A percentile compares a stretch with the other conserved stretches of the same genome.
Evolutionary conservation across 2,113 vertebrate species (phyloP).

Genomic region (Leptobrachium leishanense): DNA sequence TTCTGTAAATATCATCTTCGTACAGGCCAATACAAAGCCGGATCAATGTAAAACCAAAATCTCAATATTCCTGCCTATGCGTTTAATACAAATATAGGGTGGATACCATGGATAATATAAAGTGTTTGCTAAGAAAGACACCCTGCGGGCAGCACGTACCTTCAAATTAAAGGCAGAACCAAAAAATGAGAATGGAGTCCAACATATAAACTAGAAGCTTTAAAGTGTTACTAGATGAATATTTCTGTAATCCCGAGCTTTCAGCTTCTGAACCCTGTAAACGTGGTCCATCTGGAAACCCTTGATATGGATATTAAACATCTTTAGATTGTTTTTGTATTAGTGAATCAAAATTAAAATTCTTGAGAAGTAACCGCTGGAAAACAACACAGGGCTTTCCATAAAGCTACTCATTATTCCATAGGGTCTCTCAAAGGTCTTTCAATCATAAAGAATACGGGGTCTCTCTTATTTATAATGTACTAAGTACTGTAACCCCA

Average conservation of each 20-base stretch:
- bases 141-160: slow-evolving; percentile 1
- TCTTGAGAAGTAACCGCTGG: slow-evolving; percentile 11
- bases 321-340: slow-evolving; percentile 43
- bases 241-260: slow-evolving; percentile 38
- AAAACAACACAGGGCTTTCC: slow-evolving; percentile 39
- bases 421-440: slow-evolving; percentile 12
- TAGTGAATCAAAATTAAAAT: slow-evolving; percentile 43
- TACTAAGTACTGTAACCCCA: too few relatives aligned
- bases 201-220: slow-evolving; percentile 8
- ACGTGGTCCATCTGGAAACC: slow-evolving; percentile 39
- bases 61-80: too few relatives aligned
- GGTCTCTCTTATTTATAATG: too few relatives aligned
- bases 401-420: slow-evolving; percentile 30
- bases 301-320: slow-evolving; percentile 46
- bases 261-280: slow-evolving; percentile 34
- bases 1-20: too few relatives aligned
- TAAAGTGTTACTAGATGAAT: slow-evolving; percentile 37
- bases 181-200: slow-evolving; percentile 1
- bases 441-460: neutral
- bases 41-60: too few relatives aligned
- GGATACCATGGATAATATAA: too few relatives aligned
- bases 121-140: neutral
- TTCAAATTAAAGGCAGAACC: slow-evolving; percentile 1
- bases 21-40: too few relatives aligned
- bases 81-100: too few relatives aligned